Evolutionary conservation across 2,113 vertebrate genomes (phyloP).

Genomic region (Burhinus oedicnemus): DNA sequence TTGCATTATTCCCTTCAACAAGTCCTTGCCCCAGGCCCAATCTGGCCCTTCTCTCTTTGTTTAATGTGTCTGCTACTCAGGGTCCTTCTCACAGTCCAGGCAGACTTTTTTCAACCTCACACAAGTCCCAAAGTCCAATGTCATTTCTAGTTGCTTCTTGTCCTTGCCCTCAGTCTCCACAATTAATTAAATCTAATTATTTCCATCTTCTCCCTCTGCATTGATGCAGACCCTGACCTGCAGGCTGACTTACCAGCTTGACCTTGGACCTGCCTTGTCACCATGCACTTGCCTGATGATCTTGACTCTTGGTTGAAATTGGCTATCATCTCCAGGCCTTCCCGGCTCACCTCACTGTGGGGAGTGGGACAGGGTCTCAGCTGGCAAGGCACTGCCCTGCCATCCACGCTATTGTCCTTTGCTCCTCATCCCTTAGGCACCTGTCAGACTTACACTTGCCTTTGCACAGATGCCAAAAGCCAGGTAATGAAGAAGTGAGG

Average conservation of each 20-base stretch:
- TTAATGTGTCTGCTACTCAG: background rate
- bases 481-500: background rate
- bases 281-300: background rate
- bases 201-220: background rate
- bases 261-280: background rate
- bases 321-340: background rate
- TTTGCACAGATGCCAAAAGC: background rate
- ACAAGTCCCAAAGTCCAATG: no score
- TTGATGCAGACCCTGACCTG: background rate
- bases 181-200: background rate
- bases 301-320: background rate
- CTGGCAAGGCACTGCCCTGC: background rate
- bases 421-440: background rate
- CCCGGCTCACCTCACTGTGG: background rate
- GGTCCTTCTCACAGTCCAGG: background rate
- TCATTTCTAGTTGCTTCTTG: background rate
- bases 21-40: background rate
- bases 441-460: background rate
- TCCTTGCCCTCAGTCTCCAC: background rate
- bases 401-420: background rate
- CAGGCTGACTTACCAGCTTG: background rate
- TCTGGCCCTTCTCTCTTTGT: background rate
- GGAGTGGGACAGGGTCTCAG: rapidly evolving
- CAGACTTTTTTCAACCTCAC: background rate
- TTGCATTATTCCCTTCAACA: background rate